Evolutionary conservation across 2,113 vertebrate genomes (phyloP).

Genomic region (Bubo scandiacus): DNA sequence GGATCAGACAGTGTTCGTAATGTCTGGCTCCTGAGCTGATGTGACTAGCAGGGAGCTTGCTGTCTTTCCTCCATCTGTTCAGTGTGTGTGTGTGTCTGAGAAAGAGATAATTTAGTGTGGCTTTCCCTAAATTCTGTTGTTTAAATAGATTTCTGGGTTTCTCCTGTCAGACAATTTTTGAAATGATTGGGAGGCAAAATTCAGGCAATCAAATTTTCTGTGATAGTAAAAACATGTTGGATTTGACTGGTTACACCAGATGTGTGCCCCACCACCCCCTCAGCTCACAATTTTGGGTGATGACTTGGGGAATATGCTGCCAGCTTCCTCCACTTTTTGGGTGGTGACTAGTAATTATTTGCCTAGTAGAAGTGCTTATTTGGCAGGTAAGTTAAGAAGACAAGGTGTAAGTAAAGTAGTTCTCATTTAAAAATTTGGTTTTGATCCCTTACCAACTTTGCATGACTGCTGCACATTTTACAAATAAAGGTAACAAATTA

Average conservation of each 20-base stretch:
- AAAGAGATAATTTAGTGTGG: background rate
- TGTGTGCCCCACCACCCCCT: background rate
- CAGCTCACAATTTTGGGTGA: background rate
- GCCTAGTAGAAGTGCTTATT: background rate
- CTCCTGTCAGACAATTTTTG: background rate
- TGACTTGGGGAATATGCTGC: background rate
- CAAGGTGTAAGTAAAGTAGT: background rate
- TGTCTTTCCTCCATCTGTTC: slow-evolving; percentile 11
- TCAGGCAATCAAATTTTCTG: background rate
- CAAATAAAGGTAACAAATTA: background rate
- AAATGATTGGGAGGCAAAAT: background rate
- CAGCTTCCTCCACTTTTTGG: background rate
- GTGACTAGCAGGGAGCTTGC: background rate
- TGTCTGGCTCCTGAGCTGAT: slow-evolving; percentile 30
- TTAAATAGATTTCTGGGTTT: background rate
- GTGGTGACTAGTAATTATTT: background rate
- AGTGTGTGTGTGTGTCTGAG: background rate
- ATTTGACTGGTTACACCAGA: background rate
- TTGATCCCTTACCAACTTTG: background rate
- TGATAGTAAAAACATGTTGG: background rate
- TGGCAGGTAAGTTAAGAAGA: background rate
- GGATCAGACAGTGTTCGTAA: background rate
- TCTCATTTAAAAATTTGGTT: background rate
- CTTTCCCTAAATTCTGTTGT: background rate
- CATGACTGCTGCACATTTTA: background rate